A percentile compares a stretch with the other conserved stretches of the same genome.
Evolutionary conservation across 1,140 invertebrate species (phyloP).

Genomic region (Rhopalosiphum maidis): DNA sequence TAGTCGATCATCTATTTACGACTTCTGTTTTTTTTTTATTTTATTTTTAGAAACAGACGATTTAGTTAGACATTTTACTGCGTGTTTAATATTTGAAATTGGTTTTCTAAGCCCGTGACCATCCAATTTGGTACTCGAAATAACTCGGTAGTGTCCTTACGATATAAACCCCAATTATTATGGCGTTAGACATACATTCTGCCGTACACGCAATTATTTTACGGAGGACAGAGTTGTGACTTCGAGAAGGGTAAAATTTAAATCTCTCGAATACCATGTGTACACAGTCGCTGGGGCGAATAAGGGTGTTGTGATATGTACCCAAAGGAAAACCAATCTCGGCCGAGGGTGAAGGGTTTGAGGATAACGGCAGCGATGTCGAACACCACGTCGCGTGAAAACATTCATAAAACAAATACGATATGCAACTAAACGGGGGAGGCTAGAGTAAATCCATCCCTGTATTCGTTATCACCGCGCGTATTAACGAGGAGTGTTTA

Average conservation of each 20-base stretch:
- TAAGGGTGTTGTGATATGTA: neutral
- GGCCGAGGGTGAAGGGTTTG: neutral
- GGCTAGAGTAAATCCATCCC: neutral
- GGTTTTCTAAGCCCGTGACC: neutral
- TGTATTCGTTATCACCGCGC: neutral
- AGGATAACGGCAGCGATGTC: neutral
- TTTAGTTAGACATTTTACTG: neutral
- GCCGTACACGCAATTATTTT: neutral
- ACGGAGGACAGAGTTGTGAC: neutral
- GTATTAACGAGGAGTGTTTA: neutral
- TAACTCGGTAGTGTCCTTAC: neutral
- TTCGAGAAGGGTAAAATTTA: neutral
- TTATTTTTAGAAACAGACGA: neutral
- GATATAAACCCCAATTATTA: neutral
- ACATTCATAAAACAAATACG: conserved; percentile 5
- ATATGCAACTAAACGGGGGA: neutral
- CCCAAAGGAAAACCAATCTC: conserved; percentile 6
- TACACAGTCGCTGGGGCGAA: neutral
- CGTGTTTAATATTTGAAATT: neutral
- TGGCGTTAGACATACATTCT: neutral
- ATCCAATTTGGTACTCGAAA: neutral
- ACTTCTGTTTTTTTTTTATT: too few relatives aligned
- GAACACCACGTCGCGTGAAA: neutral
- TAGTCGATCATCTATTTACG: too few relatives aligned
- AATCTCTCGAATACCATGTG: neutral